These are phyloP conservation scores for Vultur gryphus DNA, from an alignment of 2,797 vertebrate genomes.

Conservation along the genomic window DNA sequence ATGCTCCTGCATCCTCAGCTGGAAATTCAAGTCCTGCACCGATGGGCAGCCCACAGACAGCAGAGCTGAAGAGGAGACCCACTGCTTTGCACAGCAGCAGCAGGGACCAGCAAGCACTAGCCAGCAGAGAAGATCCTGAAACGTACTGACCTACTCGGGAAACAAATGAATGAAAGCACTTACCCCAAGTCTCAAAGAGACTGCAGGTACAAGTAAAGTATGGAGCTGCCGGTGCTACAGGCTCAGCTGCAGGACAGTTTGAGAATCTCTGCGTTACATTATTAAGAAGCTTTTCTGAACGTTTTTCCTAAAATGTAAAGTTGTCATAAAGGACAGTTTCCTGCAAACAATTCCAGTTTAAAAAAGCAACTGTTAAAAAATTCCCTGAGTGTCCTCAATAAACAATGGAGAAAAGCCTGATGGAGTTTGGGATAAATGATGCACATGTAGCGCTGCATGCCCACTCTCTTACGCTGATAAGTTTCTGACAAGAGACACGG, in stretches of 20 bases:
- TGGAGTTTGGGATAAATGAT: not conserved
- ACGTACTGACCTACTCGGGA: not conserved
- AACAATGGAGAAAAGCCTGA: not conserved
- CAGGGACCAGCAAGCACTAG: not conserved
- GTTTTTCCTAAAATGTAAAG: not conserved
- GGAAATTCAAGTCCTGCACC: not conserved
- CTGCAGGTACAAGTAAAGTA: not conserved
- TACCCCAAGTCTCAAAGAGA: not conserved
- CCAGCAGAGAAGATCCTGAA: not conserved
- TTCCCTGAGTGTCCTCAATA: not conserved
- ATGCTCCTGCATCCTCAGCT: not conserved
- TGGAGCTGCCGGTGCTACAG: not conserved
- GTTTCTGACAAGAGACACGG: not conserved
- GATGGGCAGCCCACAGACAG: not conserved
- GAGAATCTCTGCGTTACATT: not conserved
- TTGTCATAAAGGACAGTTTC: not conserved
- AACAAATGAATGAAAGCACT: not conserved
- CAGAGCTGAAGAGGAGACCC: not conserved
- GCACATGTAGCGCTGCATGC: accelerated
- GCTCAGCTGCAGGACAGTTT: not conserved
- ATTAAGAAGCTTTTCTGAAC: not conserved
- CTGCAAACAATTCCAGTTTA: not conserved
- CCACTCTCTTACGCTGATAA: accelerated
- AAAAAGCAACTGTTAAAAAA: not conserved
- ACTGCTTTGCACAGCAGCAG: not conserved